Conservation (phyloP, 2,888 invertebrate genomes). For the Microplitis deprimator region DNA sequence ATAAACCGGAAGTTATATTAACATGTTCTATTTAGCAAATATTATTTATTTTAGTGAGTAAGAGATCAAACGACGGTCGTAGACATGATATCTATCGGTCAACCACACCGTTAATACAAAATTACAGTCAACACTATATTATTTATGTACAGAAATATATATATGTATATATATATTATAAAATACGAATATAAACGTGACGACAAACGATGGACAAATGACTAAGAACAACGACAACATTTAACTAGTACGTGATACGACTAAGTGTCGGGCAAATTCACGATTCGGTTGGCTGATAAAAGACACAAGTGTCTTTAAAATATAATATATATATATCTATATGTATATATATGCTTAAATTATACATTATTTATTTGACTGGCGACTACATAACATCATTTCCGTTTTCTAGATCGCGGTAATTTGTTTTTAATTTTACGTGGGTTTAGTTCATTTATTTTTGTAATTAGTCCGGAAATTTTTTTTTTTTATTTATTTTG, state of each 20-base stretch:
- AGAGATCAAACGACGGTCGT: background rate
- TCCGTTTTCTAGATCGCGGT: constrained; percentile 6
- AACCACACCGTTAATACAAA: background rate
- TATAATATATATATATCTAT: constrained; percentile 31
- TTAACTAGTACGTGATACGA: constrained; percentile 39
- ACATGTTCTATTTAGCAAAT: background rate
- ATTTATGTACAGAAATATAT: background rate
- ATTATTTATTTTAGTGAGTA: background rate
- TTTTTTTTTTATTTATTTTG: background rate
- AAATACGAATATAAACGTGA: constrained; percentile 11
- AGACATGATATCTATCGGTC: background rate
- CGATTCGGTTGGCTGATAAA: constrained; percentile 36
- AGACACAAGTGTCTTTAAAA: constrained; percentile 36
- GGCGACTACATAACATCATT: background rate
- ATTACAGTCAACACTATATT: background rate
- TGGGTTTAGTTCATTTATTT: background rate
- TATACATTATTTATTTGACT: background rate
- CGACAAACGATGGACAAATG: constrained; percentile 32
- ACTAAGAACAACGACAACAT: constrained; percentile 40
- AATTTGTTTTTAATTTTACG: background rate
- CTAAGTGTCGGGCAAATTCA: constrained; percentile 30
- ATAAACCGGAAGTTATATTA: background rate
- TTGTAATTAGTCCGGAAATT: background rate
- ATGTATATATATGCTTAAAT: constrained; percentile 41
- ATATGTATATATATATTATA: background rate